phyloP scores from a whole-genome alignment of 2,797 vertebrate species.

The Eulemur coronatus region DNA sequence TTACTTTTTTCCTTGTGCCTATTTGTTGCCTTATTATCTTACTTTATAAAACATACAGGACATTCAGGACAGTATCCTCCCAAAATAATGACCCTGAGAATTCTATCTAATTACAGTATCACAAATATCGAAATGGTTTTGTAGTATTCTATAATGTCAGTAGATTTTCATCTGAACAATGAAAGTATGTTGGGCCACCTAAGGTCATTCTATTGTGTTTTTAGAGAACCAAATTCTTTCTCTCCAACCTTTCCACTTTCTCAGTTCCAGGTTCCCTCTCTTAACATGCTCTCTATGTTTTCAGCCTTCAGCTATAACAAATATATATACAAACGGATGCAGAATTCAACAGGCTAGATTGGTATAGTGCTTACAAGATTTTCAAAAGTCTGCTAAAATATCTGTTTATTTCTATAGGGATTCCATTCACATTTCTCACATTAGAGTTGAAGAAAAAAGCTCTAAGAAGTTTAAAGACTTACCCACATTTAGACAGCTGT shows the following conservation, averaged over 20 bases:
- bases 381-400: not conserved
- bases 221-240: not conserved
- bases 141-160: not conserved
- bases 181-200: not conserved
- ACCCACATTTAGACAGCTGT: not conserved
- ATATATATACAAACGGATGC: not conserved
- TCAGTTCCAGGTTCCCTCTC: not conserved
- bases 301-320: not conserved
- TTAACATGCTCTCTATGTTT: not conserved
- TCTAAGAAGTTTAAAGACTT: not conserved
- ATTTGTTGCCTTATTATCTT: not conserved
- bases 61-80: not conserved
- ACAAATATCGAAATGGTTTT: not conserved
- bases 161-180: not conserved
- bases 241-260: not conserved
- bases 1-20: not conserved
- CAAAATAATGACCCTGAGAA: not conserved
- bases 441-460: not conserved
- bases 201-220: not conserved
- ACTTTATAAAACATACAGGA: not conserved
- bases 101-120: not conserved
- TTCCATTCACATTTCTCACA: not conserved
- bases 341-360: not conserved
- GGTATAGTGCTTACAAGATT: not conserved
- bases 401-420: not conserved